A percentile compares a stretch with the other conserved stretches of the same genome.
Evolutionary conservation across 2,113 vertebrate genomes (phyloP).

Genomic region (Cyprinodon brontotheroides): DNA sequence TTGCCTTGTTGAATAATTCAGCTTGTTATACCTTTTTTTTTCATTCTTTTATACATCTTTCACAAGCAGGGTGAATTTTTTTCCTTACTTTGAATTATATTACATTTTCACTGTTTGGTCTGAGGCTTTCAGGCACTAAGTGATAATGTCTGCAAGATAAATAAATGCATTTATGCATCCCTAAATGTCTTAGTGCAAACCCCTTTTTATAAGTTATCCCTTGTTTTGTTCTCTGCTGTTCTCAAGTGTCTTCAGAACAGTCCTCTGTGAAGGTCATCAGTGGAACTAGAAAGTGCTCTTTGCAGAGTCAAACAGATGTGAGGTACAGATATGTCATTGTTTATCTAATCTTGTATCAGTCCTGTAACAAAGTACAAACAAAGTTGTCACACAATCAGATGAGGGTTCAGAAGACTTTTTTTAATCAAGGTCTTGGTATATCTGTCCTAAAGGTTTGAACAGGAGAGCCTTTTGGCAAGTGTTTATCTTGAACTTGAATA

Average conservation of each 20-base stretch:
- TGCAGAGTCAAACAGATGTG: conserved; percentile 76
- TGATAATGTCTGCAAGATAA: conserved; percentile 30
- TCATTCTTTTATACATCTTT: conserved; percentile 15
- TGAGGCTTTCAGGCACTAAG: conserved; percentile 32
- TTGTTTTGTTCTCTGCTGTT: conserved; percentile 36
- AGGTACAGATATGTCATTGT: conserved; percentile 70
- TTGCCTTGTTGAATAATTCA: conserved; percentile 39
- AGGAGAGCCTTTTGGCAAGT: conserved; percentile 31
- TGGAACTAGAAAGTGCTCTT: conserved; percentile 78
- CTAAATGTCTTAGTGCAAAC: conserved; percentile 22
- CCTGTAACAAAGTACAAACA: conserved; percentile 79
- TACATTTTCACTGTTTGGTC: background rate
- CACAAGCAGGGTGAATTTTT: conserved; percentile 20
- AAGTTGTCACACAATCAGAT: conserved; percentile 76
- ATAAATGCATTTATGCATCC: conserved; percentile 19
- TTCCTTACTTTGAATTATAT: conserved; percentile 13
- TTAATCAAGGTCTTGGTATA: conserved; percentile 76
- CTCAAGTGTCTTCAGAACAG: conserved; percentile 40
- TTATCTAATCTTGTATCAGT: conserved; percentile 84
- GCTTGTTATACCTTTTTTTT: conserved; percentile 33
- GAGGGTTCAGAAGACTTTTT: conserved; percentile 67
- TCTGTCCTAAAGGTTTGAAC: conserved; percentile 60
- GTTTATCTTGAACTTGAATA: background rate
- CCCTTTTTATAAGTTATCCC: conserved; percentile 33
- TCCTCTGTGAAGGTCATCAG: conserved; percentile 76